Base-by-base conservation (phyloP, 2,888 invertebrate species). In the Dryadula phaetusa region DNA sequence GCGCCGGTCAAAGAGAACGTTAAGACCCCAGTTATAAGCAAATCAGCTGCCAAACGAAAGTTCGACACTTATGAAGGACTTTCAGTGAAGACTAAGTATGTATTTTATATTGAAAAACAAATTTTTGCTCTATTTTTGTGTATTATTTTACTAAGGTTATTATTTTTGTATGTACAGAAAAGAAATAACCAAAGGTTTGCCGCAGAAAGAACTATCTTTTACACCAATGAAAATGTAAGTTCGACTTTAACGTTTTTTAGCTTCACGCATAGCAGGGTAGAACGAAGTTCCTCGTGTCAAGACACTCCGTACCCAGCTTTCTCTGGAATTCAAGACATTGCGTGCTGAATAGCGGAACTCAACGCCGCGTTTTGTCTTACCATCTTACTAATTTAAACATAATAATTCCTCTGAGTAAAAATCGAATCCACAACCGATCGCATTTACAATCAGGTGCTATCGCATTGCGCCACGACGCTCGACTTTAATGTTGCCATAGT, bases 21-120 rank as follows among this genome's bases (percentile, higher is more conserved):
- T 8, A 85, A 89, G 71, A 95, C 95, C 6, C 95, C 96, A 0
- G 92, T 94, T 34, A 80, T 94, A 49, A 94, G 93, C 78, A 93
- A 94, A 76, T 94, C 94, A 8, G 93, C 94, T 0, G 94, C 95
- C 69, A 96, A 96, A 81, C 90, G 96, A 62, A 96, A 95, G 85
- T 93, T 85, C 22, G 95, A 95, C 69, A 79, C 88, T 14, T 83
- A 89, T 44, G 93, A 92, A 70, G 94, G 94, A 37, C 90, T 95
- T 77, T 95, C 94, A 78, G 88, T 93, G 16, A 96, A 95, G 85
- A 95, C 95, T 78, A 96, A 95, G 96, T 96, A 73, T 79, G 86
- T 75, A 61, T 34, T 16, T 40, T 4, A 8, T 18, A 34, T 25
- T 42, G 8, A 20, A 6, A 40, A 8, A 28, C 3, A 42, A 42